Percentiles rank a stretch among this genome's conserved stretches.
Conservation (phyloP, 2,888 invertebrate species). For the Drosophila kuntzei region DNA sequence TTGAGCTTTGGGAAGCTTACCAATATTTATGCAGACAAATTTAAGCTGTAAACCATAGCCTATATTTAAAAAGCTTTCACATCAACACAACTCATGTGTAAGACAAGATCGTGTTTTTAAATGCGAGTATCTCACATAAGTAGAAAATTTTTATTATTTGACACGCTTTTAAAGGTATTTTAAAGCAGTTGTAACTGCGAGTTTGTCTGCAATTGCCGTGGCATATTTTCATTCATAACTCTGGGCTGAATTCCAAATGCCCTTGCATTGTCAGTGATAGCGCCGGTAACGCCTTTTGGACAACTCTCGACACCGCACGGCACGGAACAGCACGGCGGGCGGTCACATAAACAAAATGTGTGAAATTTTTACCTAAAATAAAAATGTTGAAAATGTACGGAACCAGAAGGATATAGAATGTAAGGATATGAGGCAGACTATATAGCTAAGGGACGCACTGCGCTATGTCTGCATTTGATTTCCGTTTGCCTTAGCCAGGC, state of each 20-base stretch:
- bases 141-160: constrained; percentile 6
- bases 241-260: constrained; percentile 41
- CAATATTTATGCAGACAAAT: neutral
- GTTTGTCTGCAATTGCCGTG: neutral
- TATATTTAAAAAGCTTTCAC: neutral
- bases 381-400: constrained; percentile 68
- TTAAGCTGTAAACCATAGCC: neutral
- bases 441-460: constrained; percentile 27
- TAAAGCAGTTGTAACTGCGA: constrained; percentile 14
- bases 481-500: constrained; percentile 61
- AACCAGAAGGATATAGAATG: constrained; percentile 17
- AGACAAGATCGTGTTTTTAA: neutral
- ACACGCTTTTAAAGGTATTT: constrained; percentile 23
- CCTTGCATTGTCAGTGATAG: constrained; percentile 49
- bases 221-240: constrained; percentile 56
- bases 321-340: constrained; percentile 56
- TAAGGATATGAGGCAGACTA: constrained; percentile 17
- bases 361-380: constrained; percentile 79
- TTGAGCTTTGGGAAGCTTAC: neutral
- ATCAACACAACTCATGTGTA: neutral
- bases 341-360: constrained; percentile 75
- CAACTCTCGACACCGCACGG: constrained; percentile 20
- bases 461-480: constrained; percentile 76
- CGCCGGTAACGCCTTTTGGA: constrained; percentile 72
- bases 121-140: neutral